Evolutionary conservation across 2,888 invertebrate genomes (phyloP).

Genomic region (Steinernema carpocapsae): DNA sequence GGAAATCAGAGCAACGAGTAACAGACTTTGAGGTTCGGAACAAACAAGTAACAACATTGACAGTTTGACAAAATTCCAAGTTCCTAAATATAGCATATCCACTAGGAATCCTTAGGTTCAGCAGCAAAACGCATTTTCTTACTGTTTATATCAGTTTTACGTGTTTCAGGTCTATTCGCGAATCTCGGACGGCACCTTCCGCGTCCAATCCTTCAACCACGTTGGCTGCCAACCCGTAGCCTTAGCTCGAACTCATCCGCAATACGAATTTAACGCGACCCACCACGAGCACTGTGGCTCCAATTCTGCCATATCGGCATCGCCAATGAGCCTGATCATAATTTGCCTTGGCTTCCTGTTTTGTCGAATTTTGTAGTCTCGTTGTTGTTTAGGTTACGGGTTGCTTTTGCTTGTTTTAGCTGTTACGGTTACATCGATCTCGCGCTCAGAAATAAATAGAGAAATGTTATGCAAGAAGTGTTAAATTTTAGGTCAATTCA

Average conservation of each 20-base stretch:
- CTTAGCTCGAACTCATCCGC: background rate
- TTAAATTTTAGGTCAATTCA: too few relatives aligned
- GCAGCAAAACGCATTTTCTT: too few relatives aligned
- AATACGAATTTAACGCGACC: slow-evolving; percentile 28
- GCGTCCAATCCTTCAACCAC: slow-evolving; percentile 18
- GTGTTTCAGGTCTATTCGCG: slow-evolving; percentile 11
- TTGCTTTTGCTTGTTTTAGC: slow-evolving; percentile 30
- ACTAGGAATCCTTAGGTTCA: too few relatives aligned
- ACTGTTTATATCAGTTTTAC: too few relatives aligned
- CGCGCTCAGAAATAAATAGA: slow-evolving; percentile 28
- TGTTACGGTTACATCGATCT: slow-evolving; percentile 24
- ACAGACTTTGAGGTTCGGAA: background rate
- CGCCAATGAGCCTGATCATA: background rate
- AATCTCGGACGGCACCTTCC: slow-evolving; percentile 3
- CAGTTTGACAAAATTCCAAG: too few relatives aligned
- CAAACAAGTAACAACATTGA: too few relatives aligned
- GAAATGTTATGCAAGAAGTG: background rate
- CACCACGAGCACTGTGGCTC: slow-evolving; percentile 27
- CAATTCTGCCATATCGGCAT: background rate
- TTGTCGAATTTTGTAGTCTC: background rate
- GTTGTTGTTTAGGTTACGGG: slow-evolving; percentile 11
- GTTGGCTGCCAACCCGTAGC: slow-evolving; percentile 28
- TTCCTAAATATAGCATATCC: too few relatives aligned
- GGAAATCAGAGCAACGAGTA: too few relatives aligned
- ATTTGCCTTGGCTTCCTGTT: background rate